Conservation (phyloP, 2,113 vertebrate species). For the human region GRCh38 chr9:120816001-120816500, state of each 20-base stretch:
- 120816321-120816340: neutral
- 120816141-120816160: neutral
- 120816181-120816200: neutral
- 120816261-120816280: neutral
- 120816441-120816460: neutral
- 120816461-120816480: neutral
- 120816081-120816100: neutral
- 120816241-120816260: neutral
- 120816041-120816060: neutral
- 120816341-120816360: neutral
- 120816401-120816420: neutral
- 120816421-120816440: constrained; percentile 4
- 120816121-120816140: neutral
- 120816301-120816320: neutral
- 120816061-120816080: neutral
- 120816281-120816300: neutral
- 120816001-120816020: neutral
- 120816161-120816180: constrained; percentile 7
- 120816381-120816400: neutral
- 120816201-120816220: neutral
- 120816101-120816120: neutral
- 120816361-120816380: neutral
- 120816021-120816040: neutral
- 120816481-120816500: neutral
- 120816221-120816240: neutral